These are phyloP conservation scores for Oxyscelio sp. DNA, from an alignment of 2,888 invertebrate species.

Conservation along the genomic window DNA sequence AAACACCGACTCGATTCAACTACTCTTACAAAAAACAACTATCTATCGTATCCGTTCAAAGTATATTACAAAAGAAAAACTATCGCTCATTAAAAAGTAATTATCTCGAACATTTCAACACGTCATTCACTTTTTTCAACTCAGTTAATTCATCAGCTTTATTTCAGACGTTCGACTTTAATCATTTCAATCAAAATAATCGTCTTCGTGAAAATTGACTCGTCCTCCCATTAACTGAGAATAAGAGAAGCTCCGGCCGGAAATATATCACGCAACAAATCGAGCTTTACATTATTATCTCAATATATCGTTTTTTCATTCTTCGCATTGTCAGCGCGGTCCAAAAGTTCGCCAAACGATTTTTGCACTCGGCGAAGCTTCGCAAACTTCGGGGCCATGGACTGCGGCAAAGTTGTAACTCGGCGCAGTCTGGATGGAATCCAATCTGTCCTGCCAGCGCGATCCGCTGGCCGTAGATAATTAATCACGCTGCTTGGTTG, in stretches of 20 bases:
- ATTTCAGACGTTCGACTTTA: neutral
- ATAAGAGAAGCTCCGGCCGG: neutral
- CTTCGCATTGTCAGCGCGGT: constrained; percentile 41
- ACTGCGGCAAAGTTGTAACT: constrained; percentile 65
- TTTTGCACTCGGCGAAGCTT: constrained; percentile 45
- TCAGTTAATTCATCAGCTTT: neutral
- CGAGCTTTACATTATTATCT: constrained; percentile 29
- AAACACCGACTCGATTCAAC: too few relatives aligned
- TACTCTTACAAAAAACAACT: too few relatives aligned
- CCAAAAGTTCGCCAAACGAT: constrained; percentile 52
- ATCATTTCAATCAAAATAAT: too few relatives aligned
- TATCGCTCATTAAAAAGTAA: neutral
- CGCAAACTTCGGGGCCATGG: constrained; percentile 48
- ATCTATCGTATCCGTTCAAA: too few relatives aligned
- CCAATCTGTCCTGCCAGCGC: constrained; percentile 76
- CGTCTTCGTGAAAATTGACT: too few relatives aligned
- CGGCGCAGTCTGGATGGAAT: constrained; percentile 73
- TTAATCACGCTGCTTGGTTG: constrained; percentile 75
- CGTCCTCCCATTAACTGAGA: neutral
- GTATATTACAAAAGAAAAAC: too few relatives aligned
- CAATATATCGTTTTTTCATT: constrained; percentile 36
- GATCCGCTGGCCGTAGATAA: constrained; percentile 74
- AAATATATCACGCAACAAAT: neutral
- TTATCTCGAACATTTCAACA: neutral
- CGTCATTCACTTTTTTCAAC: neutral